These are phyloP conservation scores for Drosophila gunungcola DNA, from an alignment of 1,140 invertebrate genomes.

Conservation along the genomic window DNA sequence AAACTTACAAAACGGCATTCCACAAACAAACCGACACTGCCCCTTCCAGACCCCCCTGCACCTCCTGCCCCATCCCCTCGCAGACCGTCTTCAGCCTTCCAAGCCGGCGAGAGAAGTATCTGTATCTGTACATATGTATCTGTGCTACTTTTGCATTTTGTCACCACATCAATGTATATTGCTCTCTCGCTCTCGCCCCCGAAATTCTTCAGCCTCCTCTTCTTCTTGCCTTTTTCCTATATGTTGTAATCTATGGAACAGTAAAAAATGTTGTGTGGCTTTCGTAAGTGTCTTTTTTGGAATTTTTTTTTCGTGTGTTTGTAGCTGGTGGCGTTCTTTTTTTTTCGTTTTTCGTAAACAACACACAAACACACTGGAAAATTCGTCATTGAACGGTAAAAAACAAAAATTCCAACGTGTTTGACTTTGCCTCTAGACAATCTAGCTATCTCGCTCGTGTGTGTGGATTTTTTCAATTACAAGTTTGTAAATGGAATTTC, in stretches of 20 bases:
- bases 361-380: slow-evolving; percentile 39
- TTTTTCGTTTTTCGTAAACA: slow-evolving; percentile 60
- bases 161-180: slow-evolving; percentile 43
- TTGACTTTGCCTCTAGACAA: slow-evolving; percentile 60
- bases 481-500: slow-evolving; percentile 81
- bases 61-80: background rate
- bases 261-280: slow-evolving; percentile 60
- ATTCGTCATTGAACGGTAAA: slow-evolving; percentile 81
- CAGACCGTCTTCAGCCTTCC: slow-evolving; percentile 1
- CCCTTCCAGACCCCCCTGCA: slow-evolving; percentile 7
- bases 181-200: slow-evolving; percentile 5
- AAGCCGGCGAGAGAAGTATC: slow-evolving; percentile 53
- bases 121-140: slow-evolving; percentile 52
- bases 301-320: slow-evolving; percentile 48
- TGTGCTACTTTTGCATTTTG: slow-evolving; percentile 68
- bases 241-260: slow-evolving; percentile 69
- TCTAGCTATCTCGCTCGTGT: slow-evolving; percentile 21
- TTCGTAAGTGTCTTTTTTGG: slow-evolving; percentile 76
- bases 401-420: slow-evolving; percentile 76
- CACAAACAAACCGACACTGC: slow-evolving; percentile 61
- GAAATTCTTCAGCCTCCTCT: slow-evolving; percentile 39
- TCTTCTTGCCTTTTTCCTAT: slow-evolving; percentile 17
- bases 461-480: slow-evolving; percentile 77
- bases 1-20: slow-evolving; percentile 84
- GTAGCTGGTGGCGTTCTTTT: slow-evolving; percentile 65